Conservation (phyloP, 2,113 vertebrate species). For the Anarrhichthys ocellatus region DNA sequence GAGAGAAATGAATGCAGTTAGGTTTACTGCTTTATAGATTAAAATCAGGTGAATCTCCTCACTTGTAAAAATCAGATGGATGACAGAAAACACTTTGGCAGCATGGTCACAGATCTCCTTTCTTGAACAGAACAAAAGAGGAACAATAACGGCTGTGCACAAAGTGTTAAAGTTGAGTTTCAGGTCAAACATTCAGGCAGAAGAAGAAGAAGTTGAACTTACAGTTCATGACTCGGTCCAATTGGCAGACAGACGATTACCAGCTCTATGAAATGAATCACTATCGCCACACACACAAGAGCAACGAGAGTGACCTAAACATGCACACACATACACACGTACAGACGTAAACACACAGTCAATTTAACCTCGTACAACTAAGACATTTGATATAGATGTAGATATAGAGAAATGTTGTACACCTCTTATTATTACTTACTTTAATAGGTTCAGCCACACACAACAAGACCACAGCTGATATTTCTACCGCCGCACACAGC, state of each 20-base stretch:
- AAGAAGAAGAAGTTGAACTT: background rate
- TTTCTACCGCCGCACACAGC: background rate
- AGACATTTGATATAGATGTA: background rate
- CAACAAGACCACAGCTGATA: background rate
- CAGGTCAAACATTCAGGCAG: background rate
- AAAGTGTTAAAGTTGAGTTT: background rate
- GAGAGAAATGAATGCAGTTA: background rate
- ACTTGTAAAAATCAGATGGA: conserved; percentile 30
- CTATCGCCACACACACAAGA: conserved; percentile 10
- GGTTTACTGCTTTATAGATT: background rate
- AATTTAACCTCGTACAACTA: background rate
- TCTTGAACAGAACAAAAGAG: conserved; percentile 25
- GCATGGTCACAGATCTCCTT: background rate
- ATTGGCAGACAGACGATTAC: conserved; percentile 13
- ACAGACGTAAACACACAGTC: background rate
- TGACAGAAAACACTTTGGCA: background rate
- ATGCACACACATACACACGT: background rate
- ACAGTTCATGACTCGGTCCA: conserved; percentile 53
- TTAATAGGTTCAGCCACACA: fast-evolving
- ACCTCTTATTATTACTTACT: conserved; percentile 15
- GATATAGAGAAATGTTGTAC: background rate
- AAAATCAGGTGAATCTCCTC: conserved; percentile 16
- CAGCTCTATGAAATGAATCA: background rate
- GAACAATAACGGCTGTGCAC: background rate
- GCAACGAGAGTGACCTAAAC: conserved; percentile 22